Base-by-base conservation (phyloP, 2,888 invertebrate species). In the Athalia cordata region DNA sequence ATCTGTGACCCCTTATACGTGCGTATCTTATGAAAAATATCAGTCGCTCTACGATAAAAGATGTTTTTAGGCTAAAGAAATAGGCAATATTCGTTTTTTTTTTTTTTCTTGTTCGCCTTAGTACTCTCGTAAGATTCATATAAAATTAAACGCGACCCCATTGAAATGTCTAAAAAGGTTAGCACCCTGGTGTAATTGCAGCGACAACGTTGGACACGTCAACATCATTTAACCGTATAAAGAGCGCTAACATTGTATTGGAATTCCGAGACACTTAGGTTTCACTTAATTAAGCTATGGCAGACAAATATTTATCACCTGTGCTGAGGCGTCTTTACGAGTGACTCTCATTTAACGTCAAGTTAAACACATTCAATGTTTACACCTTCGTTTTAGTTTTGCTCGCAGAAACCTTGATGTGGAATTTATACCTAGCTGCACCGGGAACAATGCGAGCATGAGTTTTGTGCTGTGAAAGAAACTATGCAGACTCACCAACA, bases 251-350 rank as follows among this genome's bases (percentile, higher is more conserved):
- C 86, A 83, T 84, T 84, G 86, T 83, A 86, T 84, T 84, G 82
- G 81, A 79, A 78, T 78, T 76, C 77, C 70, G 78, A 55, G 72
- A 29, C 59, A 50, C 77, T 65, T 55, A 75, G 64, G 80, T 79
- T 75, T 72, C 76, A 81, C 83, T 85, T 85, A 86, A 87, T 87
- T 82, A 88, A 86, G 77, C 29, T 2, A 79, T 83, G 43, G 62
- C 50, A 75, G 75, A 62, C 82, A 86, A 89, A 89, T 87, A 87
- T 89, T 89, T 88, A 86, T 84, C 83, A 77, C 77, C 79, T 57
- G 15, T 11, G 72, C 43, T 11, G 13, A 62, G 5, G 9, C 64
- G 11, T 43, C 74, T 78, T 52, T 61, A 13, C 72, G 64, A 74
- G 59, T 78, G 49, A 78, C 72, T 64, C 55, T 75, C 75, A 52